Conservation (phyloP, 2,888 invertebrate species). For the Kryphioiulus occultus region DNA sequence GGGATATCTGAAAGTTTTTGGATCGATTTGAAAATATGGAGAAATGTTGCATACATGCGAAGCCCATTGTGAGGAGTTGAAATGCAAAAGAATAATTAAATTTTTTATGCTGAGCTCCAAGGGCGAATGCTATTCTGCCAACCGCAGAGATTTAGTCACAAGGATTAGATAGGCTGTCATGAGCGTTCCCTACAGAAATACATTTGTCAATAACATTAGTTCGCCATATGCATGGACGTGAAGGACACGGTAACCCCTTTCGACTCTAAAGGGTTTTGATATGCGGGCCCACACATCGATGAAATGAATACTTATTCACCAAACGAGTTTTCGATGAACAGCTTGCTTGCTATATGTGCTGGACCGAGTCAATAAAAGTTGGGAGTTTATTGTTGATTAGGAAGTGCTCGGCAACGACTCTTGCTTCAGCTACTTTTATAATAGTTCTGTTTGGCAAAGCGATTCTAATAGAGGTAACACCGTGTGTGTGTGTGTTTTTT, state of each 20-base stretch:
- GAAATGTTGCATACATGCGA: not conserved
- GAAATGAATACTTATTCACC: not conserved
- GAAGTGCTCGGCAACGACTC: not conserved
- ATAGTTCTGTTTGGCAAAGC: not conserved
- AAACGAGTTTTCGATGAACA: constrained; percentile 31
- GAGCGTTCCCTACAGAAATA: not conserved
- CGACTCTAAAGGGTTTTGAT: not conserved
- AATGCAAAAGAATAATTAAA: not conserved
- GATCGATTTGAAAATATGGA: not conserved
- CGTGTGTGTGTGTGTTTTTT: no score
- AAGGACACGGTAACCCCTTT: constrained; percentile 29
- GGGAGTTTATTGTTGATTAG: constrained; percentile 29
- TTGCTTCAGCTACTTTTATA: not conserved
- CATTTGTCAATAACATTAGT: constrained; percentile 19
- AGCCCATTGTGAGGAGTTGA: not conserved
- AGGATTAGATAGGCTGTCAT: not conserved
- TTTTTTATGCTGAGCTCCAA: not conserved
- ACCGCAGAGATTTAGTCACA: not conserved
- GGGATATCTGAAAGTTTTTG: no score
- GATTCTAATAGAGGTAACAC: not conserved
- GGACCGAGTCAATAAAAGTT: constrained; percentile 3
- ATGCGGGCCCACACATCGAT: constrained; percentile 15
- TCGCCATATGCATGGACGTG: not conserved
- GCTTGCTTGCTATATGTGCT: not conserved
- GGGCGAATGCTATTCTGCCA: not conserved